Percentiles rank a stretch among this genome's conserved stretches.
Evolutionary conservation across 2,113 vertebrate genomes (phyloP).

Genomic region (Arenaria interpres): DNA sequence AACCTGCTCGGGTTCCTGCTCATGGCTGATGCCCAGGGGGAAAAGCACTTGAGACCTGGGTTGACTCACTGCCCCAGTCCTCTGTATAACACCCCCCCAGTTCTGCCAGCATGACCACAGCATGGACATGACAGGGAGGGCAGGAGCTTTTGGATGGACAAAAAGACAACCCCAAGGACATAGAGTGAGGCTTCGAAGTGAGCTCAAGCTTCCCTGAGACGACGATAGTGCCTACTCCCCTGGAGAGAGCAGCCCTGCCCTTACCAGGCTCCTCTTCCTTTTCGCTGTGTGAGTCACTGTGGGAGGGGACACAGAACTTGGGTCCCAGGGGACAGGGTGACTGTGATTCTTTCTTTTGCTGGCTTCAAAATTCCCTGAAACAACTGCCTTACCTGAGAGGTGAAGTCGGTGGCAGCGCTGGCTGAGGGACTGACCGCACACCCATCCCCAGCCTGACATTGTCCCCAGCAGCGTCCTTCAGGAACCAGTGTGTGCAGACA

Average conservation of each 20-base stretch:
- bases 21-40: neutral
- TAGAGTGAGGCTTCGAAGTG: neutral
- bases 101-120: fast-evolving
- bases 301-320: neutral
- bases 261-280: neutral
- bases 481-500: neutral
- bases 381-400: neutral
- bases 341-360: neutral
- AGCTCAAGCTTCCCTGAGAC: neutral
- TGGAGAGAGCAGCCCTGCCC: neutral
- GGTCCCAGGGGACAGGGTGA: neutral
- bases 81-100: fast-evolving
- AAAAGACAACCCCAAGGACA: neutral
- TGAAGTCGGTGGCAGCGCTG: neutral
- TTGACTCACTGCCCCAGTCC: neutral
- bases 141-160: neutral
- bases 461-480: neutral
- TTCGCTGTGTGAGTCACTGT: neutral
- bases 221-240: neutral
- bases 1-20: neutral
- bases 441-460: neutral
- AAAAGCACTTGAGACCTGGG: neutral
- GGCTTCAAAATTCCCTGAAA: neutral
- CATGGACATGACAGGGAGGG: neutral
- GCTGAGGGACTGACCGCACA: neutral